These are phyloP conservation scores for Drosophila pseudotakahashii DNA, from an alignment of 2,888 invertebrate genomes.

Conservation along the genomic window DNA sequence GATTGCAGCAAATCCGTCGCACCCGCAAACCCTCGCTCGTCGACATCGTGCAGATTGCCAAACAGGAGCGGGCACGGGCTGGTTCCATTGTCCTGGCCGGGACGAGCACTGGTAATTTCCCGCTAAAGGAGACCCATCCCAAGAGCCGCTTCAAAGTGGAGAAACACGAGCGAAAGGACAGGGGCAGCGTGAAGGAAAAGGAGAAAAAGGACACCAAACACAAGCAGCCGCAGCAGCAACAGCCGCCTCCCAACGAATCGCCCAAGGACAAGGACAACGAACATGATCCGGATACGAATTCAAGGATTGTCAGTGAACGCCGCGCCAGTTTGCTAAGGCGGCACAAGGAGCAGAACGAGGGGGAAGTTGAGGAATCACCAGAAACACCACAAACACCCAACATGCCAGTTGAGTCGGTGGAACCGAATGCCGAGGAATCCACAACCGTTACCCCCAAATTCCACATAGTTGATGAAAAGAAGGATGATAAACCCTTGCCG, in stretches of 20 bases:
- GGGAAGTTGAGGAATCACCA: constrained; percentile 45
- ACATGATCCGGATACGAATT: constrained; percentile 82
- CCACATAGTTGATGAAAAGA: constrained; percentile 86
- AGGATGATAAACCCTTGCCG: constrained; percentile 62
- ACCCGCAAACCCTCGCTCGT: constrained; percentile 82
- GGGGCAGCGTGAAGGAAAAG: constrained; percentile 44
- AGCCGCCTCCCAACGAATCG: constrained; percentile 53
- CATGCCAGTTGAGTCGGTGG: background rate
- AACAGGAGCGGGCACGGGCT: constrained; percentile 76
- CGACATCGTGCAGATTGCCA: constrained; percentile 83
- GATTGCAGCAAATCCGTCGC: constrained; percentile 78
- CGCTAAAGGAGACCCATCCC: constrained; percentile 72
- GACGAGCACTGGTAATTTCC: constrained; percentile 46
- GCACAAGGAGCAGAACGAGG: constrained; percentile 55
- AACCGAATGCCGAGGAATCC: constrained; percentile 7
- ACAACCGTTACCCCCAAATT: constrained; percentile 55
- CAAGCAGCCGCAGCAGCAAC: constrained; percentile 38
- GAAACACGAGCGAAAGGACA: constrained; percentile 32
- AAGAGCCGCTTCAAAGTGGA: constrained; percentile 81
- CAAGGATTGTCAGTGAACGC: constrained; percentile 81
- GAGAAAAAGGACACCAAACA: constrained; percentile 58
- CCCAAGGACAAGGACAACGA: constrained; percentile 56
- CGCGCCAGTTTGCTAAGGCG: constrained; percentile 80
- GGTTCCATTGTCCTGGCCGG: constrained; percentile 51
- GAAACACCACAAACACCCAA: constrained; percentile 43